Percentiles rank a stretch among this genome's conserved stretches.
Conservation (phyloP, 2,113 vertebrate genomes). For the Ceratotherium simum region DNA sequence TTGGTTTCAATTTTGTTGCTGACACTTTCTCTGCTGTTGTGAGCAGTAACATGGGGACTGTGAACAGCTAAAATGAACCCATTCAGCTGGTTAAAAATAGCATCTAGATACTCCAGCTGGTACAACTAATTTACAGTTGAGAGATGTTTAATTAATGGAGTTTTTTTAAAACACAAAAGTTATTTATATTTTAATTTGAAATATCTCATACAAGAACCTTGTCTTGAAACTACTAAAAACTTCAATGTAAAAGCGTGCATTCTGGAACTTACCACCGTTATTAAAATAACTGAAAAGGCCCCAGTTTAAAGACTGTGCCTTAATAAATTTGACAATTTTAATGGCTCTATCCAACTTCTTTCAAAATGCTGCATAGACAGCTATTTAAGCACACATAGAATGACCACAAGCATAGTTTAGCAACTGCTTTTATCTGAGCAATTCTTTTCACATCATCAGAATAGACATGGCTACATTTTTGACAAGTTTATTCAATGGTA, state of each 20-base stretch:
- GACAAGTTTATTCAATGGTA: not conserved
- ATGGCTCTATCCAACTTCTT: not conserved
- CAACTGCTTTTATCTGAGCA: not conserved
- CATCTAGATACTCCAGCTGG: not conserved
- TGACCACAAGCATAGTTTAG: not conserved
- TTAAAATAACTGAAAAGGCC: constrained; percentile 1
- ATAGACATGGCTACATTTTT: not conserved
- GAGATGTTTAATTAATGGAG: not conserved
- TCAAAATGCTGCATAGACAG: not conserved
- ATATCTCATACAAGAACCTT: not conserved
- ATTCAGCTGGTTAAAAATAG: not conserved
- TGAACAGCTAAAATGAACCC: not conserved
- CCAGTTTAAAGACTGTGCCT: not conserved
- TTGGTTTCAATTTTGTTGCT: not conserved
- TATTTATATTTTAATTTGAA: constrained; percentile 32
- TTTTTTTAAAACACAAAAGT: not conserved
- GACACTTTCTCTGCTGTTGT: not conserved
- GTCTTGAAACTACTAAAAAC: constrained; percentile 11
- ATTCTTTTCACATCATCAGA: not conserved
- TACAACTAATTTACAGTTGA: not conserved
- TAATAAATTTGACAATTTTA: not conserved
- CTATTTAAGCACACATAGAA: not conserved
- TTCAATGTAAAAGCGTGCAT: not conserved
- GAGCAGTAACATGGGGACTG: not conserved
- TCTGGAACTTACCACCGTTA: not conserved